A percentile compares a stretch with the other conserved stretches of the same genome.
Conservation (phyloP, 2,797 vertebrate genomes). For the Smutsia temminckii region DNA sequence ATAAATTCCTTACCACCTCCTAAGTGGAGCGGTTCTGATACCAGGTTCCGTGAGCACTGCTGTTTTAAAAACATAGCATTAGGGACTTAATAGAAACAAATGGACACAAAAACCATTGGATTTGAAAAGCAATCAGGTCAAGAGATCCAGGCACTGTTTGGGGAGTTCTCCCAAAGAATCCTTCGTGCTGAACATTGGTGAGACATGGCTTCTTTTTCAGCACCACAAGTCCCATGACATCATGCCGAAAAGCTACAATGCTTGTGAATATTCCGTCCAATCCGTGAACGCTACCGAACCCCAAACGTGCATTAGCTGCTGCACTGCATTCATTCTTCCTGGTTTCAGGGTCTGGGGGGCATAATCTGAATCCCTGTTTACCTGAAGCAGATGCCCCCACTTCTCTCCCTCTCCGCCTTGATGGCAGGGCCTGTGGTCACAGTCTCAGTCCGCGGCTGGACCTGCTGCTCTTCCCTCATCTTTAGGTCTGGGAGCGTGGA, state of each 20-base stretch:
- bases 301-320: background rate
- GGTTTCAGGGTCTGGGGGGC: background rate
- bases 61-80: background rate
- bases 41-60: background rate
- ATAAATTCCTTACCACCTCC: background rate
- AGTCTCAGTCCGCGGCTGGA: background rate
- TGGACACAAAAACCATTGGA: background rate
- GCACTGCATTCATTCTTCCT: rapidly evolving
- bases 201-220: background rate
- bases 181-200: background rate
- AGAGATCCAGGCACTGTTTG: background rate
- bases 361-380: background rate
- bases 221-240: background rate
- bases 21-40: rapidly evolving
- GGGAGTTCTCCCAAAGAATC: background rate
- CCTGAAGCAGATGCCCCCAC: background rate
- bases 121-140: background rate
- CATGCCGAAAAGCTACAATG: background rate
- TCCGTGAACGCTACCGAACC: rapidly evolving
- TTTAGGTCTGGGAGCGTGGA: background rate
- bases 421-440: background rate
- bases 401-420: background rate
- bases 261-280: no score
- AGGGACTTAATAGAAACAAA: background rate
- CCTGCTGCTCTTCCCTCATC: rapidly evolving